These are phyloP conservation scores for Meriones psammophilus DNA, from an alignment of 2,797 vertebrate genomes.

Conservation along the genomic window DNA sequence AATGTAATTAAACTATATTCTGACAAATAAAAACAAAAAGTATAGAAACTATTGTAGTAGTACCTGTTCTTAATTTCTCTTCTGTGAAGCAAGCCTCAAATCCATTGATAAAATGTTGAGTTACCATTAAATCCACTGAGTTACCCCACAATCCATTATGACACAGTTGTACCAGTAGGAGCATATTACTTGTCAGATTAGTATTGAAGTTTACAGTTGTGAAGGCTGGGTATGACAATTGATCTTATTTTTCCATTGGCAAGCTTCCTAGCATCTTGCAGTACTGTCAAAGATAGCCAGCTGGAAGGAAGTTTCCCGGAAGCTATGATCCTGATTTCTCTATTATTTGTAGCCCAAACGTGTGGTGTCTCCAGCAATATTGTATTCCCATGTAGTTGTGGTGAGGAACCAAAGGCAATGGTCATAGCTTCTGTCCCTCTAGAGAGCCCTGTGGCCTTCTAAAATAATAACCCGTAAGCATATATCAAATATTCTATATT, in stretches of 20 bases:
- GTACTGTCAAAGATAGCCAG: neutral
- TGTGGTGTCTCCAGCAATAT: neutral
- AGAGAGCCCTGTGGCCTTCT: neutral
- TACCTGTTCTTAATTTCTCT: neutral
- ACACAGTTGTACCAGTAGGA: neutral
- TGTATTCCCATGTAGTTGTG: neutral
- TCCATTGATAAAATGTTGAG: neutral
- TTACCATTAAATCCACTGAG: neutral
- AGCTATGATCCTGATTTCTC: neutral
- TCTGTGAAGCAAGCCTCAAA: neutral
- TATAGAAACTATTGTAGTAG: neutral
- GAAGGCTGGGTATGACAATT: neutral
- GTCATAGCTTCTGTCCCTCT: neutral
- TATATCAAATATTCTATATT: neutral
- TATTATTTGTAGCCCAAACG: neutral
- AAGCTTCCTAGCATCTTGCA: neutral
- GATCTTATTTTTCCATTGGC: neutral
- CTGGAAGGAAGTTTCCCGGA: neutral
- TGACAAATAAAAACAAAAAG: neutral
- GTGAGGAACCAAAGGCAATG: neutral
- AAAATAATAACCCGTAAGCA: neutral
- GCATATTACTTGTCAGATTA: no score
- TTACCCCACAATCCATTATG: neutral
- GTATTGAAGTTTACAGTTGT: neutral
- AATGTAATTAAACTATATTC: neutral